Evolutionary conservation across 53 echinoderm and acorn worm species (phyloP).

Genomic region (Glandiceps talaboti): DNA sequence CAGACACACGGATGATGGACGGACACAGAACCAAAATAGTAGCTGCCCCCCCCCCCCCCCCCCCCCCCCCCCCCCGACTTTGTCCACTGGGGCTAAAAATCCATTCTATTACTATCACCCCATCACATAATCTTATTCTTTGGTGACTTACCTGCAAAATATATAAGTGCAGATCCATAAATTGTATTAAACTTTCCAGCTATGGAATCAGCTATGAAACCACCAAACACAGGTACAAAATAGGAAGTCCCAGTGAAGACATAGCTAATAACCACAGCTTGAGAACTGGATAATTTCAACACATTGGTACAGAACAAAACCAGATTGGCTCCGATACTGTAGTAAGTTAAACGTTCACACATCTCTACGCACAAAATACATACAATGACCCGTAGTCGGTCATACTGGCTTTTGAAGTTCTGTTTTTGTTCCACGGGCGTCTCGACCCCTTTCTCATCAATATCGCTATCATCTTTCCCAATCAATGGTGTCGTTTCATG

Average conservation of each 20-base stretch:
- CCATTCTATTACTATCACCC: no score
- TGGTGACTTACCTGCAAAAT: conserved; percentile 46
- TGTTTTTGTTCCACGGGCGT: background rate
- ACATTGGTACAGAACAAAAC: conserved; percentile 72
- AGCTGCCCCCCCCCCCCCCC: no score
- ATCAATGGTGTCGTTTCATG: background rate
- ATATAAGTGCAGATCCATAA: conserved; percentile 60
- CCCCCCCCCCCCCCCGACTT: no score
- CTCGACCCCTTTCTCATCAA: background rate
- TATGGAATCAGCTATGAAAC: conserved; percentile 71
- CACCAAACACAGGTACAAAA: conserved; percentile 80
- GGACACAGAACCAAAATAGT: no score
- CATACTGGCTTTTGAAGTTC: background rate
- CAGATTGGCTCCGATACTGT: conserved; percentile 73
- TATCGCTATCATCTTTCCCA: background rate
- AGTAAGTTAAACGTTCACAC: conserved; percentile 89
- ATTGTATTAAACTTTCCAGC: conserved; percentile 88
- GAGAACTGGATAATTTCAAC: conserved; percentile 31
- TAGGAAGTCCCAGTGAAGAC: conserved; percentile 82
- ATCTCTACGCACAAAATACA: conserved; percentile 80
- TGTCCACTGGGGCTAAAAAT: no score
- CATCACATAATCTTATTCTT: no score
- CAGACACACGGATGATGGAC: no score
- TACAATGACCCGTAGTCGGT: conserved; percentile 30
- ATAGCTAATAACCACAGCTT: conserved; percentile 38